Evolutionary conservation across 2,888 invertebrate genomes (phyloP).

Genomic region (Dysmachus trigonus): DNA sequence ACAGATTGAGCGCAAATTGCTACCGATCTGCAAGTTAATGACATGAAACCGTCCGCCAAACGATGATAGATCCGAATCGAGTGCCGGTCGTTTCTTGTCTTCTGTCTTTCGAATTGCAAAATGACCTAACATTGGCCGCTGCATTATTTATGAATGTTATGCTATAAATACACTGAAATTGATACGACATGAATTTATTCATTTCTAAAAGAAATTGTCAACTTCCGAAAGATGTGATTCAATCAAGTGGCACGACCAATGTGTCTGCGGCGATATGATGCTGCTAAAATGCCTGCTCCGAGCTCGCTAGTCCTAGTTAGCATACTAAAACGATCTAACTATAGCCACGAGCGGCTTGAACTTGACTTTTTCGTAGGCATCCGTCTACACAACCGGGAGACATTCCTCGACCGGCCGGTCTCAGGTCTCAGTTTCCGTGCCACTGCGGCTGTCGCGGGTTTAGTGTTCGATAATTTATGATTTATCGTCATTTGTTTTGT

Average conservation of each 20-base stretch:
- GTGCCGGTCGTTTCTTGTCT: background rate
- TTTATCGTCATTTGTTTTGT: background rate
- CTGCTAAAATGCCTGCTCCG: background rate
- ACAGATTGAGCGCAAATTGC: background rate
- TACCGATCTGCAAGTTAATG: background rate
- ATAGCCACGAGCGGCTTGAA: slow-evolving; percentile 16
- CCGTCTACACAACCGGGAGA: background rate
- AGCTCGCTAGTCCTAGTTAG: background rate
- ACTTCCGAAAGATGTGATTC: slow-evolving; percentile 19
- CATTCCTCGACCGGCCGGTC: background rate
- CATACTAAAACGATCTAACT: slow-evolving; percentile 24
- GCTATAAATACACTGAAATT: background rate
- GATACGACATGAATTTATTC: slow-evolving; percentile 8
- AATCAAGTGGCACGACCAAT: background rate
- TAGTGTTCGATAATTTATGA: background rate
- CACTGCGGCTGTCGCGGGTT: background rate
- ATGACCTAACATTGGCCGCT: background rate
- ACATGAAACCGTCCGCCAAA: background rate
- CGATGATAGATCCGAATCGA: background rate
- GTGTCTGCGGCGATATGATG: background rate
- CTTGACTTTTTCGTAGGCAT: slow-evolving; percentile 17
- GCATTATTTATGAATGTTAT: slow-evolving; percentile 18
- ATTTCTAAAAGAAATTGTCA: slow-evolving; percentile 13
- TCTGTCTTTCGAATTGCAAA: background rate
- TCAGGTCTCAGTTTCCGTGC: background rate